Conservation (phyloP, 1,140 invertebrate species). For the Apis mellifera region DNA sequence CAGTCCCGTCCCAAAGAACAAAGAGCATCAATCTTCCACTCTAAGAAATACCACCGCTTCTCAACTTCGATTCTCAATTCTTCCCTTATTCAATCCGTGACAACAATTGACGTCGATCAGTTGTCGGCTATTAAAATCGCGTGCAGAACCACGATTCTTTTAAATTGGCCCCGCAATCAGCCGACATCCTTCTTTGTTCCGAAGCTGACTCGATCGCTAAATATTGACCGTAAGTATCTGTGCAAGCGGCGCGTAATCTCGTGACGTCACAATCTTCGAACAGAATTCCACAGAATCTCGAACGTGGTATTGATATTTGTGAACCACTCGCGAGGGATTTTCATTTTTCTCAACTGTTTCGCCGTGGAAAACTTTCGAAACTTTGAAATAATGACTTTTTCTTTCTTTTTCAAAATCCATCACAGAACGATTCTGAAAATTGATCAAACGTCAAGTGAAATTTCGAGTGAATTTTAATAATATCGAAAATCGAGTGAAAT, state of each 20-base stretch:
- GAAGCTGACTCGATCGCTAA: conserved; percentile 31
- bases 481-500: too few relatives aligned
- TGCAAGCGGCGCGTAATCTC: neutral
- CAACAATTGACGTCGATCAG: conserved; percentile 4
- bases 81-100: neutral
- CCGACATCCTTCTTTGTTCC: conserved; percentile 15
- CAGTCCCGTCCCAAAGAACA: neutral
- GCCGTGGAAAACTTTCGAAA: too few relatives aligned
- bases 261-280: conserved; percentile 15
- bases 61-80: neutral
- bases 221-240: conserved; percentile 32
- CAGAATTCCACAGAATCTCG: neutral
- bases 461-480: too few relatives aligned
- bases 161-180: conserved; percentile 1
- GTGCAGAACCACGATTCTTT: neutral
- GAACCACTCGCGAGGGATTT: neutral
- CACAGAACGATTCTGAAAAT: too few relatives aligned
- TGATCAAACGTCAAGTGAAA: too few relatives aligned
- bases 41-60: too few relatives aligned
- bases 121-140: conserved; percentile 14
- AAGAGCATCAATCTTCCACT: neutral
- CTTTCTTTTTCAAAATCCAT: too few relatives aligned
- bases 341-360: neutral
- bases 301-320: conserved; percentile 42
- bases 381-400: neutral